Conservation (phyloP, 2,113 vertebrate species). For the Ranitomeya variabilis region DNA sequence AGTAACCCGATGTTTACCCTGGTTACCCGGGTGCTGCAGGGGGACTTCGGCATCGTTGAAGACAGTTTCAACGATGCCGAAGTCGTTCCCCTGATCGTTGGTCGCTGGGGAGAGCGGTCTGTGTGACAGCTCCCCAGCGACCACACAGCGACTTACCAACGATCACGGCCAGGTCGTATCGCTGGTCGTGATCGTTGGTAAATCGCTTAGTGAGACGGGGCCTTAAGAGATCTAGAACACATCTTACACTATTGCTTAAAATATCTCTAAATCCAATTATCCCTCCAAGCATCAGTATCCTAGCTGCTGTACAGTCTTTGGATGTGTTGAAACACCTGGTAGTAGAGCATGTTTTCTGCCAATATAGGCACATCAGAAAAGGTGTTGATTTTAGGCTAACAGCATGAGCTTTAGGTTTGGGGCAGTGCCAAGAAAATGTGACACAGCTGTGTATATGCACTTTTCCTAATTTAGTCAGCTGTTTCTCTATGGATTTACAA, state of each 20-base stretch:
- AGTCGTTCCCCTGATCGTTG: too few species aligned
- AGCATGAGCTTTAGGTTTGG: constrained; percentile 50
- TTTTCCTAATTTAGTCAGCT: constrained; percentile 40
- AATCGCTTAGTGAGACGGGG: too few species aligned
- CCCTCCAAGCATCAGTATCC: constrained; percentile 48
- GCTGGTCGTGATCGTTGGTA: too few species aligned
- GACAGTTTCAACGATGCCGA: too few species aligned
- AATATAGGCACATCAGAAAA: constrained; percentile 53
- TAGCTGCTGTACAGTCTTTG: constrained; percentile 48
- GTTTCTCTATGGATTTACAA: constrained; percentile 33
- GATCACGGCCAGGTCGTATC: too few species aligned
- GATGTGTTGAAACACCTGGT: constrained; percentile 58
- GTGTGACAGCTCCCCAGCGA: too few species aligned
- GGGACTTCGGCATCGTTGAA: too few species aligned
- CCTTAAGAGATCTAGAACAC: constrained; percentile 39
- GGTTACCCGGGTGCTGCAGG: too few species aligned
- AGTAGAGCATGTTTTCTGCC: constrained; percentile 43
- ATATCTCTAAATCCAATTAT: constrained; percentile 56
- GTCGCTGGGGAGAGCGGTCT: too few species aligned
- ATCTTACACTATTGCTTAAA: constrained; percentile 51
- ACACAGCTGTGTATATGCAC: constrained; percentile 49
- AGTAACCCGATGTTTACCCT: too few species aligned
- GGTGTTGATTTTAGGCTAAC: constrained; percentile 57
- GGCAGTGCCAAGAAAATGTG: constrained; percentile 44
- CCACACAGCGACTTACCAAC: too few species aligned